phyloP scores from a whole-genome alignment of 2,113 vertebrate species.

The Lophotis ruficrista region DNA sequence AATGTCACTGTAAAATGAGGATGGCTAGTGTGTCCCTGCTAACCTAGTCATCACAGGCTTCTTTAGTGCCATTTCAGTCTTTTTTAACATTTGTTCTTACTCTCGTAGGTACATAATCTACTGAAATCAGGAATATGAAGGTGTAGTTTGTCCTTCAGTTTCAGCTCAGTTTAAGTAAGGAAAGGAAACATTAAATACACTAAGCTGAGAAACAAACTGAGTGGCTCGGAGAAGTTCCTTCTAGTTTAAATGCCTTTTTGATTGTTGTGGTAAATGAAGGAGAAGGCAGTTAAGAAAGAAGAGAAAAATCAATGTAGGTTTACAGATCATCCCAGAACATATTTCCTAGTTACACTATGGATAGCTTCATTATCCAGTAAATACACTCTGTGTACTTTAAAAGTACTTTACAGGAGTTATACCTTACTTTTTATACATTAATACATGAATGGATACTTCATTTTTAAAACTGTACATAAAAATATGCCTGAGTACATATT shows the following conservation, averaged over 20 bases:
- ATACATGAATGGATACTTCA: not conserved
- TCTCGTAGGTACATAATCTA: not conserved
- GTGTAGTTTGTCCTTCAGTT: not conserved
- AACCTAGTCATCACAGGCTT: not conserved
- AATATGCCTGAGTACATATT: not conserved
- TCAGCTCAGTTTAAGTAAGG: not conserved
- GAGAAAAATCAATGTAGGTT: not conserved
- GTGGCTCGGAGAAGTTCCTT: fast-evolving
- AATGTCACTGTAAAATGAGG: not conserved
- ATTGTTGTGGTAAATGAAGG: not conserved
- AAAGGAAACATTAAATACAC: not conserved
- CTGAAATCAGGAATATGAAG: not conserved
- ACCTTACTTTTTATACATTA: not conserved
- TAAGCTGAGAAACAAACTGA: not conserved
- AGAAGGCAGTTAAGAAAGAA: not conserved
- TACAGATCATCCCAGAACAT: not conserved
- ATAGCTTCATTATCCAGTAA: not conserved
- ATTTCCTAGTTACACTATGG: not conserved
- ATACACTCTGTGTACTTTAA: not conserved
- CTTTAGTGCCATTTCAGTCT: not conserved
- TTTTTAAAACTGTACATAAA: not conserved
- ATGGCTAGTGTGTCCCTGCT: not conserved
- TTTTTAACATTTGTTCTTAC: not conserved
- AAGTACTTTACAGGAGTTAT: not conserved
- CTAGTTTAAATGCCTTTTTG: not conserved